Evolutionary conservation across 2,797 vertebrate species (phyloP), one percentile per base, ranked within the genome.

Genomic region (Moxostoma hubbsi): DNA sequence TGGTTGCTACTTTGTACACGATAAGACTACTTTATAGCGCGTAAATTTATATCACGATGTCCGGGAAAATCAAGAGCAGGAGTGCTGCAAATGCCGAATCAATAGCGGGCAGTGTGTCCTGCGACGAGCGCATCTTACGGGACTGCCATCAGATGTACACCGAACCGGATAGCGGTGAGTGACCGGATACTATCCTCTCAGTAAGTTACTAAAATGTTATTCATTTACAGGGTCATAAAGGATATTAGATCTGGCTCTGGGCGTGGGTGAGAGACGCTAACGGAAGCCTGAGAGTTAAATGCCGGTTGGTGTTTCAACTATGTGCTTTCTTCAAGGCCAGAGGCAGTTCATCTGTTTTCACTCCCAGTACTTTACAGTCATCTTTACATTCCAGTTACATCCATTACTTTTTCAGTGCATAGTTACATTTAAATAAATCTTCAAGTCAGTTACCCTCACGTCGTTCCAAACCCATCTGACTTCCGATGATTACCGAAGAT

Each of bases 111-210:
- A 85, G 88, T 0, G 93, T 95, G 68, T 91, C 93, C 11, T 92
- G 93, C 72, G 94, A 94, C 50, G 95, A 96, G 86, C 92, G 93
- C 45, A 94, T 96, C 75, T 75, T 96, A 77, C 87, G 93, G 80
- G 94, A 96, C 67, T 95, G 94, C 88, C 95, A 96, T 72, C 89
- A 92, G 53, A 88, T 95, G 36, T 96, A 96, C 91, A 89, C 84
- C 24, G 93, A 95, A 0, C 59, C 89, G 0, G 87, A 92, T 61
- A 94, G 91, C 49, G 90, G 90, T 92, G 73, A 86, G 80, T 67
- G 9, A 18, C 24, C n/a, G n/a, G 73, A 67, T 9, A 16, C 24
- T 24, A 13, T 6, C 6, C 1, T 2, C 5, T 76, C 45, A 12
- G 24, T 57, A 46, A 16, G 59, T 24, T 12, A 9, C 0, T 16